Percentiles rank a stretch among this genome's conserved stretches.
Conservation (phyloP, 2,888 invertebrate species). For the Nasonovia ribisnigri region DNA sequence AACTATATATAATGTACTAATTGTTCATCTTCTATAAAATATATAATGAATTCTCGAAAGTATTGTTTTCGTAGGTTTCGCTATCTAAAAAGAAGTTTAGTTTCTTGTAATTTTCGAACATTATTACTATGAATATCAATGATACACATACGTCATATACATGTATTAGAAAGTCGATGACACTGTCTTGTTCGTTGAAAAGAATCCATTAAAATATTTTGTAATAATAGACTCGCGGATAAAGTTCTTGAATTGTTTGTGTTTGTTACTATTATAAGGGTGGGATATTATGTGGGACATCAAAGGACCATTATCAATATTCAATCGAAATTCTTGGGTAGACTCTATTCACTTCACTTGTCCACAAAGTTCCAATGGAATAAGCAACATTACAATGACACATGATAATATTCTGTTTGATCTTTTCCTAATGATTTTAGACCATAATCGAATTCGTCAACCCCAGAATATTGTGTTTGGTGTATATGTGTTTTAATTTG, state of each 20-base stretch:
- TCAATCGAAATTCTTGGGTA: not conserved
- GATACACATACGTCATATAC: not conserved
- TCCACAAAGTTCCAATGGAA: not conserved
- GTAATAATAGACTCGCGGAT: not conserved
- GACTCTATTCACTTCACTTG: not conserved
- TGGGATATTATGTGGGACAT: not conserved
- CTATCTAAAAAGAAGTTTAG: not conserved
- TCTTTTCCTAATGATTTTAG: constrained; percentile 9
- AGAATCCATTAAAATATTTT: constrained; percentile 33
- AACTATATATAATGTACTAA: not conserved
- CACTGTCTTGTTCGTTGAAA: not conserved
- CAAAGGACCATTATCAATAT: not conserved
- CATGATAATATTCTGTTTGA: constrained; percentile 12
- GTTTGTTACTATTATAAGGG: not conserved
- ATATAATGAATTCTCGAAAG: not conserved
- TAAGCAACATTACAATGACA: not conserved
- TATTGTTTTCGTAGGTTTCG: not conserved
- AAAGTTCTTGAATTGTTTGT: not conserved
- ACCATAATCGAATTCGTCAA: not conserved
- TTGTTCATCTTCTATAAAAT: not conserved
- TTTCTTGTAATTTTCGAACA: not conserved
- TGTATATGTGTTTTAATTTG: not conserved
- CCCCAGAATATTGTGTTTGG: not conserved
- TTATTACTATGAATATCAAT: not conserved
- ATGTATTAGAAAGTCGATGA: not conserved